phyloP scores from a whole-genome alignment of 2,888 invertebrate species.

The Netelia melanura region DNA sequence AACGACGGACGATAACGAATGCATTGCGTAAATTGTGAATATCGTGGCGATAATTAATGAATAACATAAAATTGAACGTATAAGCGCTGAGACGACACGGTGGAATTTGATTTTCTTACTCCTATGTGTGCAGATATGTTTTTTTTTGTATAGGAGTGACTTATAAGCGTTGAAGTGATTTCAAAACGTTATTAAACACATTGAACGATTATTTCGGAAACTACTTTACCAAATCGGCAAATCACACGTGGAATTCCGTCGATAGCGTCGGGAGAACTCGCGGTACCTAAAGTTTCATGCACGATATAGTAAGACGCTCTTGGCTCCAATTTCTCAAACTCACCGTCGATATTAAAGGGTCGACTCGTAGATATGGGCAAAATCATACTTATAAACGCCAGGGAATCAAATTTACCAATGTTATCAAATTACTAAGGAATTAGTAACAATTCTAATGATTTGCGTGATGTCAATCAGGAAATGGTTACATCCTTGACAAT shows the following conservation, averaged over 20 bases:
- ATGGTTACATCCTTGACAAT: too few relatives aligned
- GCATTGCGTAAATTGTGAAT: constrained; percentile 42
- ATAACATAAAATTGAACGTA: constrained; percentile 31
- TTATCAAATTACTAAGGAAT: too few relatives aligned
- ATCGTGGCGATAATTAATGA: constrained; percentile 26
- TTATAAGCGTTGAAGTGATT: constrained; percentile 77
- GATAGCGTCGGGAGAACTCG: constrained; percentile 78
- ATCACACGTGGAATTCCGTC: constrained; percentile 80
- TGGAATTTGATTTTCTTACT: background rate
- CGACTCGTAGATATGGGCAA: too few relatives aligned
- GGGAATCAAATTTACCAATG: too few relatives aligned
- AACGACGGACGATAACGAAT: constrained; percentile 30
- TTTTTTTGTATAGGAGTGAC: constrained; percentile 70
- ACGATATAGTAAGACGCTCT: constrained; percentile 56
- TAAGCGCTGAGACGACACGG: background rate
- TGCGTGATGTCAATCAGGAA: too few relatives aligned
- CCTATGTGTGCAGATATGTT: background rate
- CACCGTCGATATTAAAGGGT: background rate
- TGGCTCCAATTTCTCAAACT: constrained; percentile 13
- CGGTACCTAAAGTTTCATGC: constrained; percentile 81
- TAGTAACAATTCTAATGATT: too few relatives aligned
- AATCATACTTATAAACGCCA: too few relatives aligned
- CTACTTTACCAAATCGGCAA: constrained; percentile 83
- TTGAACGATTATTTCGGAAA: constrained; percentile 74
- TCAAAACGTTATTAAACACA: constrained; percentile 68